Evolutionary conservation across 2,113 vertebrate species (phyloP).

Genomic region (Echinops telfairi): DNA sequence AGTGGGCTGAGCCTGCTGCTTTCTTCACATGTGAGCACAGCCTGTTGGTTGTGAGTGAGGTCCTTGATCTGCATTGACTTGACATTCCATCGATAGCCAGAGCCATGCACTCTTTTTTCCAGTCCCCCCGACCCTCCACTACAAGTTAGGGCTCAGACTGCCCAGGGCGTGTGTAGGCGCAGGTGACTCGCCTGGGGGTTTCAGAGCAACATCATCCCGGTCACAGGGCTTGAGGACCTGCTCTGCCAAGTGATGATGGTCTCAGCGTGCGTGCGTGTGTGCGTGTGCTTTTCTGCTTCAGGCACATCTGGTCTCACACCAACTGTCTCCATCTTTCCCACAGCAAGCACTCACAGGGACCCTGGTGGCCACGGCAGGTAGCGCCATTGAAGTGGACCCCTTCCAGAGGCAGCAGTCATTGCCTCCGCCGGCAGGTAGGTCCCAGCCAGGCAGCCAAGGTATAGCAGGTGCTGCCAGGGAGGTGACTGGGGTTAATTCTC

Average conservation of each 20-base stretch:
- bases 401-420: constrained; percentile 96
- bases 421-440: constrained; percentile 94
- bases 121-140: constrained; percentile 42
- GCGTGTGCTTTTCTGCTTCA: no score
- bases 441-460: neutral
- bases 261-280: neutral
- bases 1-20: neutral
- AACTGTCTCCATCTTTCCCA: constrained; percentile 81
- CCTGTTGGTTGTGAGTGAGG: neutral
- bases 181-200: neutral
- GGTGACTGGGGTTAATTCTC: constrained; percentile 23
- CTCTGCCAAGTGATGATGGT: neutral
- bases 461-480: neutral
- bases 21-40: neutral
- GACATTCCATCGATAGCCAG: constrained; percentile 44
- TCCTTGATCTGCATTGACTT: neutral
- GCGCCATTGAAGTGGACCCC: constrained; percentile 93
- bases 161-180: neutral
- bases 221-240: neutral
- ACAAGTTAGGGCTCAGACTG: constrained; percentile 73
- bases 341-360: constrained; percentile 92
- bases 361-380: constrained; percentile 88
- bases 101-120: neutral
- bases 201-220: neutral
- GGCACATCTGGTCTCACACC: constrained; percentile 56